Conservation (phyloP, 2,888 invertebrate species). For the Drosophila seclusa region DNA sequence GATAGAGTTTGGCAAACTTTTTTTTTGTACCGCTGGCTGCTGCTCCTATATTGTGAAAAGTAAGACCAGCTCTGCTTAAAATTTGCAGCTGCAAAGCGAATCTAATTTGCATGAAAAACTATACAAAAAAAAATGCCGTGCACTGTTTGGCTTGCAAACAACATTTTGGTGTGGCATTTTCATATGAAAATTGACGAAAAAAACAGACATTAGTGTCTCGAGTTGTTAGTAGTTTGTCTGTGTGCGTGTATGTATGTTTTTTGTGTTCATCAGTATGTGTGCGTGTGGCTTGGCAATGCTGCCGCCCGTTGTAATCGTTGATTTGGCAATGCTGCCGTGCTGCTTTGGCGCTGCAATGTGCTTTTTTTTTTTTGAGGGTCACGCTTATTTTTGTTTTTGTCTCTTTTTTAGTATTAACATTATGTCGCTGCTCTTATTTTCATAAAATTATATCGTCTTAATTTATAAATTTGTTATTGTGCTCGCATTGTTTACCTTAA, state of each 20-base stretch:
- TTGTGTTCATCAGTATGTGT: constrained; percentile 34
- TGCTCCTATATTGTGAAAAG: constrained; percentile 55
- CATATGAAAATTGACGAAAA: constrained; percentile 20
- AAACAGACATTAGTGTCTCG: constrained; percentile 35
- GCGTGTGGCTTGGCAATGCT: constrained; percentile 61
- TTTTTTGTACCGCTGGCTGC: constrained; percentile 55
- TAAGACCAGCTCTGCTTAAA: constrained; percentile 57
- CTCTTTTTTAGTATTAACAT: constrained; percentile 19
- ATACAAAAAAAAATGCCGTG: constrained; percentile 23
- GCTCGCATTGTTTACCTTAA: constrained; percentile 31
- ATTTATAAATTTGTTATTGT: constrained; percentile 7
- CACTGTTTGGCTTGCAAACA: constrained; percentile 7
- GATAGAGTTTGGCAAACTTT: constrained; percentile 44
- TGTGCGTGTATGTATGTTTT: constrained; percentile 27
- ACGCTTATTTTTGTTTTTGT: constrained; percentile 39
- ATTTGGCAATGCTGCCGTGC: constrained; percentile 70
- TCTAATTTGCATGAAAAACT: constrained; percentile 28
- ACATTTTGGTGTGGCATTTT: constrained; percentile 10
- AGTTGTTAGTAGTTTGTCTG: constrained; percentile 34
- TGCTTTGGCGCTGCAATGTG: constrained; percentile 48
- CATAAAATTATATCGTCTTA: constrained; percentile 8
- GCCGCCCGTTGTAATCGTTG: constrained; percentile 60
- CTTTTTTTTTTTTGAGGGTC: constrained; percentile 54
- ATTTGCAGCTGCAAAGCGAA: constrained; percentile 50
- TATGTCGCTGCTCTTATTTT: constrained; percentile 8